These are phyloP conservation scores for Typhlomys cinereus DNA, from an alignment of 2,113 vertebrate genomes.

Conservation along the genomic window DNA sequence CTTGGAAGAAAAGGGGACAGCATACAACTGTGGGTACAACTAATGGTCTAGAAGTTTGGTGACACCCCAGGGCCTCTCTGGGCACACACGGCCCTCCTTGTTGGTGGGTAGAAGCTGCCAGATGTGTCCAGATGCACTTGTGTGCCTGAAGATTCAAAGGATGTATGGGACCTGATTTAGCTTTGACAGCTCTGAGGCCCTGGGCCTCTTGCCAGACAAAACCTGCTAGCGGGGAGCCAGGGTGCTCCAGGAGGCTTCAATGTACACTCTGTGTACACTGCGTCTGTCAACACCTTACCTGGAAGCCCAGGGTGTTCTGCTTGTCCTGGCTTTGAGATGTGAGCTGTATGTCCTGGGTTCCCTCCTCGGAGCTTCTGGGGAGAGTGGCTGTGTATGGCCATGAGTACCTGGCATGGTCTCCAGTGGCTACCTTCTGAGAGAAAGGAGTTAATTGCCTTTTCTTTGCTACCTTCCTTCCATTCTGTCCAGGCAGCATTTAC, in stretches of 20 bases:
- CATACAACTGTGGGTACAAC: accelerated
- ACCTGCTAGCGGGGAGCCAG: neutral
- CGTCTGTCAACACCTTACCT: too few species aligned
- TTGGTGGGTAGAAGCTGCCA: neutral
- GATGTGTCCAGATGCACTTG: neutral
- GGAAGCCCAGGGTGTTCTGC: accelerated
- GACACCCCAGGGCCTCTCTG: neutral
- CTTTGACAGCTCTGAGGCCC: neutral
- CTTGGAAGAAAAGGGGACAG: neutral
- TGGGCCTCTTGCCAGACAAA: neutral
- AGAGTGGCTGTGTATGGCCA: neutral
- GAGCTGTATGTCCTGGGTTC: neutral
- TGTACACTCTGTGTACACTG: accelerated
- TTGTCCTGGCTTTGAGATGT: neutral
- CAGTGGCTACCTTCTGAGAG: neutral
- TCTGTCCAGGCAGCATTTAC: neutral
- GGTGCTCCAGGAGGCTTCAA: accelerated
- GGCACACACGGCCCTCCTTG: too few species aligned
- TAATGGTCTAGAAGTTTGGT: neutral
- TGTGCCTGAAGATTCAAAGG: neutral
- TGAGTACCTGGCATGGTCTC: accelerated
- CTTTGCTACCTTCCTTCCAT: neutral
- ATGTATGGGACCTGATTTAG: accelerated
- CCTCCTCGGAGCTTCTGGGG: neutral
- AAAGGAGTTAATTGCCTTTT: neutral